A percentile compares a stretch with the other conserved stretches of the same genome.
phyloP scores from a whole-genome alignment of 1,140 invertebrate genomes.

The Zaprionus inermis region DNA sequence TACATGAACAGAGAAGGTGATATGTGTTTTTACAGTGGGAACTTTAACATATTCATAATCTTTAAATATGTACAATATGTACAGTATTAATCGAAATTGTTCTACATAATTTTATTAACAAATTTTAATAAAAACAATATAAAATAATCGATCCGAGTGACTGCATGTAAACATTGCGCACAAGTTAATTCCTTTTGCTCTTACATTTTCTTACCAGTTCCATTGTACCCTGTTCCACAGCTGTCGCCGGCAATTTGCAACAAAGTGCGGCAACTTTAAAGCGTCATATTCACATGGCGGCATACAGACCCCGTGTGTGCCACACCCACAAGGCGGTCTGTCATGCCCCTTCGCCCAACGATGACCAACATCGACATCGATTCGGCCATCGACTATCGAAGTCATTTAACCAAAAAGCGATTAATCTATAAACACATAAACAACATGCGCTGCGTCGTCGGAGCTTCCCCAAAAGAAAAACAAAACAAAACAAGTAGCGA shows the following conservation, averaged over 20 bases:
- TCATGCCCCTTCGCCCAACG: slow-evolving; percentile 18
- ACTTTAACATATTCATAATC: too few relatives aligned
- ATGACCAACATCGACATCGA: slow-evolving; percentile 29
- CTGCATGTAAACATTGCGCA: neutral
- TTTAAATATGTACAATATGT: too few relatives aligned
- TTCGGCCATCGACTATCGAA: slow-evolving; percentile 59
- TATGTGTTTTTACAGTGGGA: too few relatives aligned
- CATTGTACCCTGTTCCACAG: slow-evolving; percentile 26
- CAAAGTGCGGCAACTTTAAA: slow-evolving; percentile 49
- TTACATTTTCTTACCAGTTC: neutral
- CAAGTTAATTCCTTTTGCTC: too few relatives aligned
- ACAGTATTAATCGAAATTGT: too few relatives aligned
- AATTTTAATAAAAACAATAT: too few relatives aligned
- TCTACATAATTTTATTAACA: too few relatives aligned
- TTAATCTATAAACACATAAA: slow-evolving; percentile 84
- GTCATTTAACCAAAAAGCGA: slow-evolving; percentile 83
- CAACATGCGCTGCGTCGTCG: slow-evolving; percentile 64
- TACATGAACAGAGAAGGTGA: too few relatives aligned
- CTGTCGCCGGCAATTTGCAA: slow-evolving; percentile 58
- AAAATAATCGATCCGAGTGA: too few relatives aligned
- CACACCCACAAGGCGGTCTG: neutral
- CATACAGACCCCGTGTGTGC: slow-evolving; percentile 4
- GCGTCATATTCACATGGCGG: slow-evolving; percentile 14
- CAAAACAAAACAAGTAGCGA: neutral
- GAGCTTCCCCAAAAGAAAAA: neutral